A percentile compares a stretch with the other conserved stretches of the same genome.
Conservation (phyloP, 2,113 vertebrate species). For the Xiphophorus maculatus region DNA sequence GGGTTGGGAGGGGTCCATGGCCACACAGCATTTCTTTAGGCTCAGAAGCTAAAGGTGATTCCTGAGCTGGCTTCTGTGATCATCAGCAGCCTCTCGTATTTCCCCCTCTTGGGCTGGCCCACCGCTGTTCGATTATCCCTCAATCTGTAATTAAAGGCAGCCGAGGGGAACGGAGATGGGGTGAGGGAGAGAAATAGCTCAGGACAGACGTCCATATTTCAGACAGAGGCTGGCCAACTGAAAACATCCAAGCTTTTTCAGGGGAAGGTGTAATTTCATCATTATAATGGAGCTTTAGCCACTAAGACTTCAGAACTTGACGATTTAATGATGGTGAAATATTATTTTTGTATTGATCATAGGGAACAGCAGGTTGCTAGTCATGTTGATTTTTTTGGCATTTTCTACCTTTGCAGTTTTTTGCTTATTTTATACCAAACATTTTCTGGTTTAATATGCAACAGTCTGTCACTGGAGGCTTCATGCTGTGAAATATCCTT, state of each 20-base stretch:
- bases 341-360: background rate
- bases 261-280: constrained; percentile 33
- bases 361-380: background rate
- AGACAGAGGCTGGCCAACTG: constrained; percentile 42
- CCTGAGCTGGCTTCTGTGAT: constrained; percentile 38
- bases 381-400: background rate
- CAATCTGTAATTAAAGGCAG: constrained; percentile 78
- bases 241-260: constrained; percentile 11
- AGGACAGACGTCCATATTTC: constrained; percentile 61
- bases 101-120: constrained; percentile 36
- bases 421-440: background rate
- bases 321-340: background rate
- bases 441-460: background rate
- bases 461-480: background rate
- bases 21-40: constrained; percentile 10
- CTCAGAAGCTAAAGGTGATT: constrained; percentile 28
- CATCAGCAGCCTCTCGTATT: constrained; percentile 32
- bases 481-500: background rate
- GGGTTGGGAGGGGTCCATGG: constrained; percentile 8
- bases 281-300: constrained; percentile 31
- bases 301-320: constrained; percentile 9
- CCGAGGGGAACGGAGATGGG: constrained; percentile 70
- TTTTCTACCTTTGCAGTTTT: background rate
- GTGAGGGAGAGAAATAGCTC: constrained; percentile 40
- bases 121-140: constrained; percentile 68